phyloP scores from a whole-genome alignment of 2,888 invertebrate species.

The Drosophila nr. perissopoda region DNA sequence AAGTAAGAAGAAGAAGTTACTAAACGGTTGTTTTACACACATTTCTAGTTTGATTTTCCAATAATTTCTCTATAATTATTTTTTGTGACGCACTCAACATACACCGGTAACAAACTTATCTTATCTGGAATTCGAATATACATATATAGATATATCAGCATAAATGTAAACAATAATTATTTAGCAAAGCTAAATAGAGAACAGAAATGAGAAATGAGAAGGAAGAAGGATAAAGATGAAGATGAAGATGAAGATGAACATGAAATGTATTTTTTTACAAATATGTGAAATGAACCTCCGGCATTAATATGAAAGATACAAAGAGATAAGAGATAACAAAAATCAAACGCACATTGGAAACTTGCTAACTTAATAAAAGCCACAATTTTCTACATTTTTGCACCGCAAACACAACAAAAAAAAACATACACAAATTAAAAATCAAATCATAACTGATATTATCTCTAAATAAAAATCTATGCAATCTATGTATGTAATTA shows the following conservation, averaged over 20 bases:
- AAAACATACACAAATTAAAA: constrained; percentile 14
- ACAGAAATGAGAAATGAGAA: constrained; percentile 13
- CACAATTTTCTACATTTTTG: constrained; percentile 78
- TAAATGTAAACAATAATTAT: constrained; percentile 68
- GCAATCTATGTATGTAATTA: constrained; percentile 45
- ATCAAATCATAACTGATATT: constrained; percentile 19
- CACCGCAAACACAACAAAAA: constrained; percentile 46
- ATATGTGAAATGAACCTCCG: constrained; percentile 77
- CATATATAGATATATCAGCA: constrained; percentile 59
- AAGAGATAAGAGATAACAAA: constrained; percentile 3
- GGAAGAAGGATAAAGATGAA: constrained; percentile 38
- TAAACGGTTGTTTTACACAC: constrained; percentile 71
- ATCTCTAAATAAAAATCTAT: constrained; percentile 36
- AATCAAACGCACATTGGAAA: constrained; percentile 61
- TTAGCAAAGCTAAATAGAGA: constrained; percentile 73
- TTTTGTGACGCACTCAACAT: constrained; percentile 20
- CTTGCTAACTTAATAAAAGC: constrained; percentile 40
- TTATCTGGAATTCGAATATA: constrained; percentile 27
- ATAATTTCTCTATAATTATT: constrained; percentile 35
- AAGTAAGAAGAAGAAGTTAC: constrained; percentile 66
- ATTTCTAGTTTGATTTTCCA: constrained; percentile 9
- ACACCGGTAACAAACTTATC: constrained; percentile 32
- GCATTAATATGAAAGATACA: constrained; percentile 42
- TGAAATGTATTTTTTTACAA: constrained; percentile 75
- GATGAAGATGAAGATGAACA: constrained; percentile 45